Evolutionary conservation across 2,113 vertebrate species (phyloP), one percentile per base, ranked within the genome.

Genomic region (Axis porcinus): DNA sequence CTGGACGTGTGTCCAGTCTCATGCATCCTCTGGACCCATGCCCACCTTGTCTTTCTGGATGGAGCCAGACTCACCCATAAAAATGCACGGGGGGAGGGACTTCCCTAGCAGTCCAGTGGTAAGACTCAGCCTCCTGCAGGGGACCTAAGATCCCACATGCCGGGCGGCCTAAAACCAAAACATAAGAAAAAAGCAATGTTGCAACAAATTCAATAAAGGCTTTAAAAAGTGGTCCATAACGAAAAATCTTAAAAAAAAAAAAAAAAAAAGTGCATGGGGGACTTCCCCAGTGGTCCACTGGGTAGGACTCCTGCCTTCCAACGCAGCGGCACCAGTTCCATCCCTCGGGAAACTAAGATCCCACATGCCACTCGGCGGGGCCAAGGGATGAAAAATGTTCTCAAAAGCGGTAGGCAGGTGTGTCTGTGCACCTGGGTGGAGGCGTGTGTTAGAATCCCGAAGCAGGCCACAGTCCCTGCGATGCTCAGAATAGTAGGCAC

Each of bases 241-340:
- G 1, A 36, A 70, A 74, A 74, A 74, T 3, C 19, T 74, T 40
- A 1, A 36, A n/a, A 21, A 13, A 13, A 70, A 19, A 70, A 19
- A n/a, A 33, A 16, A 70, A 23, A 62, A 1, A 64, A 4, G 9
- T 70, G 64, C 9, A 0, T 43, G 21, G 21, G 64, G 70, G 11
- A 14, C 36, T 43, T 74, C 11, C 36, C 6, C 21, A 43, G 70
- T 1, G 3, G 36, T 74, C 70, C 21, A 25, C 36, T 74, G 36
- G 36, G 36, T 14, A 25, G 25, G 70, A 43, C 2, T 0, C 19
- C 21, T 25, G 5, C 21, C 21, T 74, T 25, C 36, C 36, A 14
- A 4, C 0, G 0, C 36, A 14, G 21, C 2, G 0, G 36, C 70
- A 13, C 21, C 10, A 40, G 36, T 14, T 23, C n/a, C 21, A 74